phyloP scores from a whole-genome alignment of 2,888 invertebrate genomes.

The Agrotis puta region DNA sequence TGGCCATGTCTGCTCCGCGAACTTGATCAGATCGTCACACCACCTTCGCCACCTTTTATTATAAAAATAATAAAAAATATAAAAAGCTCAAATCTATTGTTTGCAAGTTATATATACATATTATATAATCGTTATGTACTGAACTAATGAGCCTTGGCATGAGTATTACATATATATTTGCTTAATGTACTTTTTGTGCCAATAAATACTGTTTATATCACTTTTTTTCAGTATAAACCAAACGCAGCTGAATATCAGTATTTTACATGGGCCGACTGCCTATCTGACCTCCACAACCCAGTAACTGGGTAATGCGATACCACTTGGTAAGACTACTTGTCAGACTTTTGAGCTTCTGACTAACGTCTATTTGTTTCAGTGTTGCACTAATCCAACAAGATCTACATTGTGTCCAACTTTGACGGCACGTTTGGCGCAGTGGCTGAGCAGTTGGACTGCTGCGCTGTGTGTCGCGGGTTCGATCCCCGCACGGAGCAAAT shows the following conservation, averaged over 20 bases:
- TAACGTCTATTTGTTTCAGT: too few species aligned
- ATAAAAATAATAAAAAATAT: too few species aligned
- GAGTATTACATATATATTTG: not conserved
- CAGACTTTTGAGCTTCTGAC: too few species aligned
- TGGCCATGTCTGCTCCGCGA: too few species aligned
- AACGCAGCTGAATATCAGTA: not conserved
- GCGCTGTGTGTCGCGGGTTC: too few species aligned
- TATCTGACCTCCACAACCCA: not conserved
- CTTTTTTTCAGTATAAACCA: not conserved
- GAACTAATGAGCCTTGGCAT: slow-evolving; percentile 14
- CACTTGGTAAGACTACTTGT: not conserved
- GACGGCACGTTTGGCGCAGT: too few species aligned
- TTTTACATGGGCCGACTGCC: not conserved
- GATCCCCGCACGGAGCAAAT: too few species aligned
- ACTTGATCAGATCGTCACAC: too few species aligned
- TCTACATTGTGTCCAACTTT: too few species aligned
- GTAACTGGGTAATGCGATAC: not conserved
- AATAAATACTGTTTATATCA: not conserved
- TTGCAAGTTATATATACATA: not conserved
- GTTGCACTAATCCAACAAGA: too few species aligned
- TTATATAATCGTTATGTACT: not conserved
- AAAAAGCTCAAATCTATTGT: not conserved
- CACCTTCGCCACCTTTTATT: too few species aligned
- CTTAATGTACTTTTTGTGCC: slow-evolving; percentile 12
- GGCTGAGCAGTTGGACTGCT: too few species aligned